These are phyloP conservation scores for Campylomormyrus numenius DNA, from an alignment of 2,113 vertebrate species.

Conservation along the genomic window DNA sequence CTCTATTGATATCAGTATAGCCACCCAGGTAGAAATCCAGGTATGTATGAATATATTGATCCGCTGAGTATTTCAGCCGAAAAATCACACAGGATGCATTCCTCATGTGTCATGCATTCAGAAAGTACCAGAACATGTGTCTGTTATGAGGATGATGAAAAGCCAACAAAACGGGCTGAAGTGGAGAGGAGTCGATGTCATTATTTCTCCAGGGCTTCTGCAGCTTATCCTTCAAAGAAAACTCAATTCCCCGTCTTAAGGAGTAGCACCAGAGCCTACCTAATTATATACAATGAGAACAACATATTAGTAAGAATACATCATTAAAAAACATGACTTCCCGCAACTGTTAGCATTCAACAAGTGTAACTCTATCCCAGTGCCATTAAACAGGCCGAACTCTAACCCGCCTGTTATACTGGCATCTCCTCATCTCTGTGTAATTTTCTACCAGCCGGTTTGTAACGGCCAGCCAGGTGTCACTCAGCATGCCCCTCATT, in stretches of 20 bases:
- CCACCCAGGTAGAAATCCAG: neutral
- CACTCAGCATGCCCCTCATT: slow-evolving; percentile 66
- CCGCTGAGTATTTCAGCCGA: neutral
- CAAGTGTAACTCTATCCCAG: neutral
- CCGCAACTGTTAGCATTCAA: neutral
- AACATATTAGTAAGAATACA: neutral
- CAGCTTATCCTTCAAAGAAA: neutral
- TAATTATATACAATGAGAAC: neutral
- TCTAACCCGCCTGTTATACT: neutral
- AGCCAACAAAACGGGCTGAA: neutral
- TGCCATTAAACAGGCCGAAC: neutral
- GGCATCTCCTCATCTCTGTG: neutral
- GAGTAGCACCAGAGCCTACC: neutral
- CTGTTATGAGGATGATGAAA: neutral
- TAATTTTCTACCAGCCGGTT: slow-evolving; percentile 30
- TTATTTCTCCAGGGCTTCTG: neutral
- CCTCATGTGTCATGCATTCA: neutral
- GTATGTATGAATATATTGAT: neutral
- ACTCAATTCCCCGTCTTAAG: neutral
- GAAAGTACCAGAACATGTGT: neutral
- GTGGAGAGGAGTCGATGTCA: neutral
- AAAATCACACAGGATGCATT: neutral
- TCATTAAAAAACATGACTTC: neutral
- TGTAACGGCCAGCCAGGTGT: slow-evolving; percentile 60
- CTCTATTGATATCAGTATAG: neutral